Percentiles rank a stretch among this genome's conserved stretches.
Evolutionary conservation across 2,888 invertebrate species (phyloP).

Genomic region (Drosophila acutilabella): DNA sequence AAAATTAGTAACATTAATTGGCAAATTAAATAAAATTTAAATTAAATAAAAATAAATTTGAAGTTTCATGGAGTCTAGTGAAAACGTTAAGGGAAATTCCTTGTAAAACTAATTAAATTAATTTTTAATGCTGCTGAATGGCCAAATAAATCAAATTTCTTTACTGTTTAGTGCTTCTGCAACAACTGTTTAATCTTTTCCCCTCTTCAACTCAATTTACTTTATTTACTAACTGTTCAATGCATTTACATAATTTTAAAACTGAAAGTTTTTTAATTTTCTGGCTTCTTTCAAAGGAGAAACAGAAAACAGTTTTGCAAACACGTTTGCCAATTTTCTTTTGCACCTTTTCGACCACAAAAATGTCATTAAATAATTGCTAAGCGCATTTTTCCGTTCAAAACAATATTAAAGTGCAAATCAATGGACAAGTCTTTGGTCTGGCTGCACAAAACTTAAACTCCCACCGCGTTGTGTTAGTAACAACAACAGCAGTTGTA

Average conservation of each 20-base stretch:
- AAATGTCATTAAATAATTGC: conserved; percentile 65
- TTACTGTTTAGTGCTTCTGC: conserved; percentile 4
- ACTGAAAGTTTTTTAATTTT: conserved; percentile 30
- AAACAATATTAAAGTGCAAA: conserved; percentile 58
- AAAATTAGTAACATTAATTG: no score
- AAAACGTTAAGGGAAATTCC: no score
- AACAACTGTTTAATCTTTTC: conserved; percentile 7
- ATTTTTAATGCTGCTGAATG: no score
- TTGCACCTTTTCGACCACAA: conserved; percentile 49
- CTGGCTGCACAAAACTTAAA: conserved; percentile 44
- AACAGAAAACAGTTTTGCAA: background rate
- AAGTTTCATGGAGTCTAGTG: no score
- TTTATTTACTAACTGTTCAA: conserved; percentile 22
- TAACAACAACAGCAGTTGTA: conserved; percentile 36
- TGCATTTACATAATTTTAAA: conserved; percentile 29
- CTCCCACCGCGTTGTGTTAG: conserved; percentile 57
- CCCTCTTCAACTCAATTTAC: conserved; percentile 30
- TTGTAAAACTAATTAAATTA: no score
- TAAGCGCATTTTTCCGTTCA: conserved; percentile 28
- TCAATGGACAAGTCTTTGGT: conserved; percentile 56
- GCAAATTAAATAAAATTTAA: background rate
- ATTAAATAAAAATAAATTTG: background rate
- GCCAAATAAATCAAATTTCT: background rate
- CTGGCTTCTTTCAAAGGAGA: background rate
- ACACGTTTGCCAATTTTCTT: conserved; percentile 28